These are phyloP conservation scores for Phortica variegata DNA, from an alignment of 1,140 invertebrate genomes.

Conservation along the genomic window DNA sequence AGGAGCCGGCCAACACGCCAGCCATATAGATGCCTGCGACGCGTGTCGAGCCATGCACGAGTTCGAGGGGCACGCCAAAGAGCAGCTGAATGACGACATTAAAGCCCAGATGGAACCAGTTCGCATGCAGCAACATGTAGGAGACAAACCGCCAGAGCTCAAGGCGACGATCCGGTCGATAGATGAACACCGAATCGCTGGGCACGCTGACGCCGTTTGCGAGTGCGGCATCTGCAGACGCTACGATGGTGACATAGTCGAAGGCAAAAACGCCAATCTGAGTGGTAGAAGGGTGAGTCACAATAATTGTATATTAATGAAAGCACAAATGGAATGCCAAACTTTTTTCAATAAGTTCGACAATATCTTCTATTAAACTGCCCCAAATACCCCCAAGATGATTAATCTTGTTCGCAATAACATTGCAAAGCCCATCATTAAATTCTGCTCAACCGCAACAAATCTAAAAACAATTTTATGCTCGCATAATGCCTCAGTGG, in stretches of 20 bases:
- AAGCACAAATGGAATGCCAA: not conserved
- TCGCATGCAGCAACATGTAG: slow-evolving; percentile 93
- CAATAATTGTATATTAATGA: too few species aligned
- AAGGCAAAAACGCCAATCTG: slow-evolving; percentile 90
- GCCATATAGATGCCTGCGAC: slow-evolving; percentile 90
- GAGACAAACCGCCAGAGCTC: slow-evolving; percentile 93
- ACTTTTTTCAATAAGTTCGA: not conserved
- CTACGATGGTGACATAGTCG: slow-evolving; percentile 76
- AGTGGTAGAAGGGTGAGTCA: slow-evolving; percentile 43
- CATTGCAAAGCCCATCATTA: too few species aligned
- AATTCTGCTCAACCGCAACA: not conserved
- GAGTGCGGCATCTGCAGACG: slow-evolving; percentile 74
- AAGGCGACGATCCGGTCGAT: slow-evolving; percentile 84
- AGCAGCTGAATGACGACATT: slow-evolving; percentile 89
- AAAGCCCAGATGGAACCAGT: slow-evolving; percentile 94
- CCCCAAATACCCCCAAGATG: too few species aligned
- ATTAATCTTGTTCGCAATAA: too few species aligned
- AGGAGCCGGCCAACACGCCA: slow-evolving; percentile 87
- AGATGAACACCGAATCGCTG: slow-evolving; percentile 88
- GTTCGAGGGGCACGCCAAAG: slow-evolving; percentile 89
- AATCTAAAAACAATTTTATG: slow-evolving; percentile 2
- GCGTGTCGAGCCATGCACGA: slow-evolving; percentile 88
- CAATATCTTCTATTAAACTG: too few species aligned
- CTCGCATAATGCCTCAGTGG: too few species aligned
- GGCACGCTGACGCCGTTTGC: slow-evolving; percentile 82